A percentile compares a stretch with the other conserved stretches of the same genome.
Conservation (phyloP, 2,113 vertebrate genomes). For the Natator depressus region DNA sequence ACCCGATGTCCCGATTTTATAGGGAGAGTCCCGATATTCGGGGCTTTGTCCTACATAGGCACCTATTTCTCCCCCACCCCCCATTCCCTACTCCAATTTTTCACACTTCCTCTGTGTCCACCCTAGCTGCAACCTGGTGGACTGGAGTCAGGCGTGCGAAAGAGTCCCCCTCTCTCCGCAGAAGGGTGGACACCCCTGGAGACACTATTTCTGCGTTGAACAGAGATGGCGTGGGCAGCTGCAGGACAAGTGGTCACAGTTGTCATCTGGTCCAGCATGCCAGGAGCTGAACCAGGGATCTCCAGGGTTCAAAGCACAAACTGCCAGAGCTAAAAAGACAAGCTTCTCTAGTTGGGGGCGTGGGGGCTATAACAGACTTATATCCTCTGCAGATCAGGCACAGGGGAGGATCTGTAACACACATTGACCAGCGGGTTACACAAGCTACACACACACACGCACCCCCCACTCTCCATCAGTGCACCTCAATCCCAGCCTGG, state of each 20-base stretch:
- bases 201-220: background rate
- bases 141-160: background rate
- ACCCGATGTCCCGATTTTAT: background rate
- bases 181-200: background rate
- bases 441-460: too few species aligned
- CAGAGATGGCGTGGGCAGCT: background rate
- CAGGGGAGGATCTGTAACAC: background rate
- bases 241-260: background rate
- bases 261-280: background rate
- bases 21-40: background rate
- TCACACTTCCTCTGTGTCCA: background rate
- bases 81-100: background rate
- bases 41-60: background rate
- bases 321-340: accelerated
- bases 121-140: background rate
- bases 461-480: background rate
- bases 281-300: accelerated
- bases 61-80: too few species aligned
- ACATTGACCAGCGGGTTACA: background rate
- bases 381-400: accelerated
- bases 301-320: accelerated
- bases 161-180: background rate
- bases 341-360: accelerated
- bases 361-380: background rate
- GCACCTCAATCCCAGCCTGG: background rate